These are phyloP conservation scores for Meiosimyza decipiens DNA, from an alignment of 2,888 invertebrate species.

Conservation along the genomic window DNA sequence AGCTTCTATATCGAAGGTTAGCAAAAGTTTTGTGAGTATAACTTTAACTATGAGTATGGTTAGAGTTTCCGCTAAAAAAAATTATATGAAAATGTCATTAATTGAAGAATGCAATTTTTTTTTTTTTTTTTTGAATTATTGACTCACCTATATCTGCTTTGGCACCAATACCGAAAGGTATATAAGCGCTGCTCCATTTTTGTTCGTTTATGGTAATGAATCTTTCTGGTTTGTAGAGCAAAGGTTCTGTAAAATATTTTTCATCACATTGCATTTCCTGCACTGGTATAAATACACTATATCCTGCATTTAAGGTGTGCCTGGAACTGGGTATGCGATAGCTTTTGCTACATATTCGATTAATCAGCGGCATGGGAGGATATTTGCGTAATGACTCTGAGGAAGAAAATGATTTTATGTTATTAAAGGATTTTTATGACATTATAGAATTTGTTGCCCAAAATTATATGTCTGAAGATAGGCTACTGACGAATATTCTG, in stretches of 20 bases:
- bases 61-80: conserved; percentile 1
- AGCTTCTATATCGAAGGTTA: conserved; percentile 55
- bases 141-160: conserved; percentile 64
- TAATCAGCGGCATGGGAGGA: conserved; percentile 65
- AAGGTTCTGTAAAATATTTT: conserved; percentile 64
- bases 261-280: conserved; percentile 66
- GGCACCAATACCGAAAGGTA: conserved; percentile 66
- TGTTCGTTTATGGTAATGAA: conserved; percentile 56
- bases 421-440: too few species aligned
- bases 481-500: too few species aligned
- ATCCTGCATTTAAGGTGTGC: conserved; percentile 61
- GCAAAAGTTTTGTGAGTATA: conserved; percentile 57
- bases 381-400: conserved; percentile 66
- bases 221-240: conserved; percentile 67
- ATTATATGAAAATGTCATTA: background rate
- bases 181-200: conserved; percentile 52
- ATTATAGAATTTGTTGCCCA: background rate
- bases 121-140: too few species aligned
- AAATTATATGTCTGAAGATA: too few species aligned
- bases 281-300: conserved; percentile 62
- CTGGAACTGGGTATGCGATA: conserved; percentile 61
- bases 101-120: background rate
- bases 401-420: background rate
- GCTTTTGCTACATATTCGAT: conserved; percentile 63
- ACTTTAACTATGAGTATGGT: conserved; percentile 54